Evolutionary conservation across 2,888 invertebrate genomes (phyloP).

Genomic region (Drosophila pullipes): DNA sequence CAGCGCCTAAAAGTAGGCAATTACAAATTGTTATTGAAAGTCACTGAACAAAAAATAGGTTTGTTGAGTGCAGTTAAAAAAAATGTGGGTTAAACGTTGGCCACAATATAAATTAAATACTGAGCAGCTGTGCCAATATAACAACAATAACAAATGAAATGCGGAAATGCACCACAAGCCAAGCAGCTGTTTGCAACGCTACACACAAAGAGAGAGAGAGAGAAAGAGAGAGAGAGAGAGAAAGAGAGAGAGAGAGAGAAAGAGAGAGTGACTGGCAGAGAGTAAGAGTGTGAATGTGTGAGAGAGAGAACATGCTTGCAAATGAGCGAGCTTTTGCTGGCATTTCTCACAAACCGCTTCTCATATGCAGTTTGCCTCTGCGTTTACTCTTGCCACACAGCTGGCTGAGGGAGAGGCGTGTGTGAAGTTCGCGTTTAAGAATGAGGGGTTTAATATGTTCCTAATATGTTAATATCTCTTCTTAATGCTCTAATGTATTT

Average conservation of each 20-base stretch:
- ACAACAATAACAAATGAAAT: conserved; percentile 46
- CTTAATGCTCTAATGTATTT: neutral
- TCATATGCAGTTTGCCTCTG: conserved; percentile 13
- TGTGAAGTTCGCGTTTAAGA: neutral
- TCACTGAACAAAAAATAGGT: neutral
- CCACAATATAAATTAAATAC: conserved; percentile 36
- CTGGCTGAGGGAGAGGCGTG: neutral
- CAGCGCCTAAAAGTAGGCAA: conserved; percentile 41
- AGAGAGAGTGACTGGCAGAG: conserved; percentile 14
- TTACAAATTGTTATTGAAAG: neutral
- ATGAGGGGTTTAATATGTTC: too few relatives aligned
- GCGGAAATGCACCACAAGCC: conserved; percentile 50
- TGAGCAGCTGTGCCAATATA: conserved; percentile 39
- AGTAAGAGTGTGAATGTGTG: neutral
- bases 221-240: conserved; percentile 1
- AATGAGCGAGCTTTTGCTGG: conserved; percentile 58
- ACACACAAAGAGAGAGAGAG: conserved; percentile 5
- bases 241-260: neutral
- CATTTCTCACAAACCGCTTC: conserved; percentile 13
- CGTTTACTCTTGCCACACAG: neutral
- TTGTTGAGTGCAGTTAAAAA: conserved; percentile 1
- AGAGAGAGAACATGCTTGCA: conserved; percentile 1
- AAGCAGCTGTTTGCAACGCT: conserved; percentile 58
- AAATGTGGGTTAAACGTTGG: conserved; percentile 3
- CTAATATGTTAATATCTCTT: neutral